Percentiles rank a stretch among this genome's conserved stretches.
These are phyloP conservation scores for Brachystomella parvula DNA, from an alignment of 1,140 invertebrate genomes.

Conservation along the genomic window DNA sequence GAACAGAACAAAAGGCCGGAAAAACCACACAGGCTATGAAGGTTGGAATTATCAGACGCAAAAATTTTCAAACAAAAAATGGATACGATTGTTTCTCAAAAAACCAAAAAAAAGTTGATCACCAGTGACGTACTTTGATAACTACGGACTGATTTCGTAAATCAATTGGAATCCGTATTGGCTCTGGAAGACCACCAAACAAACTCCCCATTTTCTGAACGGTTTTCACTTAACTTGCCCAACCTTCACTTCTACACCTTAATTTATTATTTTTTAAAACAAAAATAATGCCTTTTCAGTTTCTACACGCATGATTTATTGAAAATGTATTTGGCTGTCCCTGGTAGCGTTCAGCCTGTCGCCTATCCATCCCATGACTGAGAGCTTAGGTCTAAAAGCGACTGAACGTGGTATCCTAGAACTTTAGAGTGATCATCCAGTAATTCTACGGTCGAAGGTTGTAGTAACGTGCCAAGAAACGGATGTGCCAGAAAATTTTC, in stretches of 20 bases:
- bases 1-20: background rate
- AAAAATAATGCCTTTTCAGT: background rate
- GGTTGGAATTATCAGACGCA: background rate
- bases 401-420: no score
- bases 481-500: no score
- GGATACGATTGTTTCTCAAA: no score
- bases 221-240: background rate
- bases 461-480: no score
- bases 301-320: background rate
- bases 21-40: background rate
- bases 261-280: background rate
- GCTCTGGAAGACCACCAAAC: constrained; percentile 40
- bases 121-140: constrained; percentile 70
- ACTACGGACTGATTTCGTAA: constrained; percentile 65
- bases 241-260: background rate
- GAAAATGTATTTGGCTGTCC: no score
- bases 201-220: constrained; percentile 28
- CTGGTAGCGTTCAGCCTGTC: no score
- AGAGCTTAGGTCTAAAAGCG: no score
- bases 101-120: no score
- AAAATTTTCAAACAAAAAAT: constrained; percentile 2
- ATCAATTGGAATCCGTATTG: constrained; percentile 64
- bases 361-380: no score
- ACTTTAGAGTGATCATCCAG: no score
- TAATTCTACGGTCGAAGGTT: no score